A percentile compares a stretch with the other conserved stretches of the same genome.
phyloP scores from a whole-genome alignment of 1,140 invertebrate genomes.

The Drosophila funebris region DNA sequence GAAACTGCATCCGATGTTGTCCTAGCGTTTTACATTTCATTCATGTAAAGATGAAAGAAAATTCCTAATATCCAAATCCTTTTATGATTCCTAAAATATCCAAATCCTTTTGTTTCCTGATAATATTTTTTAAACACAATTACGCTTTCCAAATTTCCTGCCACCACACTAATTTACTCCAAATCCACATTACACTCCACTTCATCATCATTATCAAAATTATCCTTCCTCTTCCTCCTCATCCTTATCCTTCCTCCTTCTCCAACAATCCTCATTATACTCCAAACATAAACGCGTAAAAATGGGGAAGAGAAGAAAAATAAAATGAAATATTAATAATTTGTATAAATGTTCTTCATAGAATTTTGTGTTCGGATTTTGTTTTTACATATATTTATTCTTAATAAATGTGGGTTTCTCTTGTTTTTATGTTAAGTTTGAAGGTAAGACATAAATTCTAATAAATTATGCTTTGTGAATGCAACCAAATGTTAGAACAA shows the following conservation, averaged over 20 bases:
- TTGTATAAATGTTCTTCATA: slow-evolving; percentile 49
- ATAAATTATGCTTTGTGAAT: slow-evolving; percentile 48
- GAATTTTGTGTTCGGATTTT: slow-evolving; percentile 51
- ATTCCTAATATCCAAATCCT: slow-evolving; percentile 57
- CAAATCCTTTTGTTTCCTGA: slow-evolving; percentile 59
- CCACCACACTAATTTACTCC: slow-evolving; percentile 61
- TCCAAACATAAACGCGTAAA: slow-evolving; percentile 77
- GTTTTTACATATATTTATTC: slow-evolving; percentile 67
- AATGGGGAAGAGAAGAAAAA: slow-evolving; percentile 79
- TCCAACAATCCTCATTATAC: slow-evolving; percentile 67
- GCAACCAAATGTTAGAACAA: slow-evolving; percentile 48
- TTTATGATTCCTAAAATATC: slow-evolving; percentile 38
- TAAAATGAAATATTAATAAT: slow-evolving; percentile 80
- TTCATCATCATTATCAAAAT: slow-evolving; percentile 69
- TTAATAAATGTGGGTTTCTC: slow-evolving; percentile 51
- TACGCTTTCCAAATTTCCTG: slow-evolving; percentile 53
- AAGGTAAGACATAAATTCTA: slow-evolving; percentile 35
- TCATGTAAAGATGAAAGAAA: slow-evolving; percentile 43
- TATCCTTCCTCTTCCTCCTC: slow-evolving; percentile 62
- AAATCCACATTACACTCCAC: slow-evolving; percentile 60
- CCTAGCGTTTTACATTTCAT: slow-evolving; percentile 39
- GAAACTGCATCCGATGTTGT: slow-evolving; percentile 70
- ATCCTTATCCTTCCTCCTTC: slow-evolving; percentile 57
- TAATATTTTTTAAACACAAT: slow-evolving; percentile 44
- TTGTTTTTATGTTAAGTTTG: slow-evolving; percentile 21